Evolutionary conservation across 2,113 vertebrate species (phyloP), one percentile per base, ranked within the genome.

Genomic region (Microcebus jonahi): DNA sequence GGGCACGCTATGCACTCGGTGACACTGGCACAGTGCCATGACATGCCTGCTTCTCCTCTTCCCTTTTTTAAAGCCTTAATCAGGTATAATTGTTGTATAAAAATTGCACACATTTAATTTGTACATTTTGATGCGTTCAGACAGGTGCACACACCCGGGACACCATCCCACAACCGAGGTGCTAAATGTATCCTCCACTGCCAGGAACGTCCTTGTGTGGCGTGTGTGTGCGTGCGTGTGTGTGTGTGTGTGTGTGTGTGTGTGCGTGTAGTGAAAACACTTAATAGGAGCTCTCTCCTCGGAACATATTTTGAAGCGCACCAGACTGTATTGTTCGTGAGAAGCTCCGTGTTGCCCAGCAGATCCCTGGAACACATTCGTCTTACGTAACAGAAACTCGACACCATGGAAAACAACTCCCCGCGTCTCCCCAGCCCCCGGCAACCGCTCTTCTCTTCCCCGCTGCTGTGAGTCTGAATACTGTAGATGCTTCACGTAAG

Each of bases 1-100:
- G 23, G 55, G 2, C 39, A 9, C 2, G 3, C 79, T 18, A 1
- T 34, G 25, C 0, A 3, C 61, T 39, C 10, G 1, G 31, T 31
- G 45, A 18, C 45, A 36, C 6, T n/a, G n/a, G n/a, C n/a, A n/a
- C n/a, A n/a, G 53, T 5, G 4, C 39, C 29, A 15, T 3, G 1
- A 50, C 8, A 1, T 5, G 17, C 17, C 53, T 55, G 53, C 39
- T 65, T 36, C 89, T 70, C 18, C 67, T 27, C 6, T 71, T 75
- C 6, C 14, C 42, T 29, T 42, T 36, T 75, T 45, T 45, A 29
- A 27, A 75, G 23, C 12, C 29, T 75, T 45, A 75, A 8, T 29
- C 39, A 45, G 53, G 15, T 53, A 53, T 53, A 53, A 53, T 17
- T 53, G 53, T 17, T 15, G 15, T 53, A 53, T 17, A 36, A 45